These are phyloP conservation scores for Menidia beryllina DNA, from an alignment of 2,113 vertebrate species.

Conservation along the genomic window DNA sequence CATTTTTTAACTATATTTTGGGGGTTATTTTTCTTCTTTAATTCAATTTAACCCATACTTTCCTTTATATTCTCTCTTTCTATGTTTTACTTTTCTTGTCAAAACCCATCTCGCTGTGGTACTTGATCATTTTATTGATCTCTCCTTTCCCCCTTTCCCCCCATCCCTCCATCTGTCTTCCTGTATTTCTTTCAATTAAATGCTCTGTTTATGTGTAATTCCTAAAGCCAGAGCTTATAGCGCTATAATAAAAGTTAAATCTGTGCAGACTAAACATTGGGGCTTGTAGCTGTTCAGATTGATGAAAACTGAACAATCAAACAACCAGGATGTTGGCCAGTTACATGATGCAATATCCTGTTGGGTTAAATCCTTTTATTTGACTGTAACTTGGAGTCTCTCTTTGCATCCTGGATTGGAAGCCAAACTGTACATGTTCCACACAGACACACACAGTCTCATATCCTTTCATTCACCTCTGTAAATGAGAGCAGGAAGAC, in stretches of 20 bases:
- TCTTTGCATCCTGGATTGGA: constrained; percentile 22
- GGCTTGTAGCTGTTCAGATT: constrained; percentile 25
- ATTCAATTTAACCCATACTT: constrained; percentile 10
- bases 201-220: constrained; percentile 36
- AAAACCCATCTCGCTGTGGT: constrained; percentile 1
- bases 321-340: constrained; percentile 54
- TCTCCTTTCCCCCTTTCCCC: neutral
- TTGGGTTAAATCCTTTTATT: constrained; percentile 53
- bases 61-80: constrained; percentile 8
- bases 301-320: constrained; percentile 66
- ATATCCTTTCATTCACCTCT: constrained; percentile 71
- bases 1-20: neutral
- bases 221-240: constrained; percentile 43
- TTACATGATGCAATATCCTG: constrained; percentile 75
- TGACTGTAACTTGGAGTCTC: constrained; percentile 41
- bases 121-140: constrained; percentile 24
- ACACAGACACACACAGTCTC: constrained; percentile 31
- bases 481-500: constrained; percentile 54
- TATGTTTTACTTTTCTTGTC: constrained; percentile 15
- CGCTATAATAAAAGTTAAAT: constrained; percentile 56
- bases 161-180: neutral
- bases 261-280: constrained; percentile 56
- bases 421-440: constrained; percentile 28
- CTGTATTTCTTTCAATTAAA: constrained; percentile 36
- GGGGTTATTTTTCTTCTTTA: neutral